Percentiles rank a stretch among this genome's conserved stretches.
phyloP scores from a whole-genome alignment of 2,113 vertebrate species.

The Agapornis roseicollis region DNA sequence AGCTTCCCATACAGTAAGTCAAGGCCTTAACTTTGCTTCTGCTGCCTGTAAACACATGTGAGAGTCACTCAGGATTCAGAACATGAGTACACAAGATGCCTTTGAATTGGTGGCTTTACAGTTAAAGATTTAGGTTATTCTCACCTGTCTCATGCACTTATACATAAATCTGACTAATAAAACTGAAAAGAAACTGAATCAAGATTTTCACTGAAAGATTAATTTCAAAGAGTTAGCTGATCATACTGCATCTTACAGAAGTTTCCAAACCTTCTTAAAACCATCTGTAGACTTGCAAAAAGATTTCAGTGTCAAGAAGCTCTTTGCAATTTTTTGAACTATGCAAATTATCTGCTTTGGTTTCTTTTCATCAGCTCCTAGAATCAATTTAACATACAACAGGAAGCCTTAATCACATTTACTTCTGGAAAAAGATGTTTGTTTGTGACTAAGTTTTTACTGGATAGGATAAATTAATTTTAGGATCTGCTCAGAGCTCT shows the following conservation, averaged over 20 bases:
- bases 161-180: not conserved
- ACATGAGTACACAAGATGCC: not conserved
- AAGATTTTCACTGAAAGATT: not conserved
- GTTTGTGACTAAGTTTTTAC: constrained; percentile 28
- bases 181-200: not conserved
- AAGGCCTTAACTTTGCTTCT: not conserved
- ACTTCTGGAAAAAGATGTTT: not conserved
- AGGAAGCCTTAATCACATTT: constrained; percentile 18
- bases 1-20: not conserved
- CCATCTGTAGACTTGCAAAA: not conserved
- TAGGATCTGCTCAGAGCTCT: not conserved
- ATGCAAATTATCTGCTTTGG: not conserved
- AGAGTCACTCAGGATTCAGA: not conserved
- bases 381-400: not conserved
- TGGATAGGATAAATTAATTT: constrained; percentile 18
- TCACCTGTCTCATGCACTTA: not conserved
- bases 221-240: not conserved
- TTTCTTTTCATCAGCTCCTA: constrained; percentile 7
- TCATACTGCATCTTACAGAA: not conserved
- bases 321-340: not conserved
- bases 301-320: not conserved
- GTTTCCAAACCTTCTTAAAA: not conserved
- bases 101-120: not conserved
- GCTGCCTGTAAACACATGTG: not conserved
- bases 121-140: not conserved